Evolutionary conservation across 2,797 vertebrate species (phyloP).

Genomic region (Spondyliosoma cantharus): DNA sequence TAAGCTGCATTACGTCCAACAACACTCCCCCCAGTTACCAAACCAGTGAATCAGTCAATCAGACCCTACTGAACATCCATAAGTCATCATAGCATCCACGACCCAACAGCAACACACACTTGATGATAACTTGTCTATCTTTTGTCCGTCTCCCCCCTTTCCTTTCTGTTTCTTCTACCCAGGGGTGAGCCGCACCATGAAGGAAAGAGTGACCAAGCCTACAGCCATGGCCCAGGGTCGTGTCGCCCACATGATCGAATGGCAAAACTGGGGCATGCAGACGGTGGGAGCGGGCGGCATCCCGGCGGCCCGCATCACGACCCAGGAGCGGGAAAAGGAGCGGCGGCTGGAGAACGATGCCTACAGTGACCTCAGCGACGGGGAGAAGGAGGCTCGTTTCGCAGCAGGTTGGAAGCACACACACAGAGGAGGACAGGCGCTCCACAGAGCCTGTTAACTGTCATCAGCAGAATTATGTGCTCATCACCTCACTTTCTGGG

Average conservation of each 20-base stretch:
- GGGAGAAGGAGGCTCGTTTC: constrained; percentile 98
- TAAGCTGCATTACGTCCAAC: not conserved
- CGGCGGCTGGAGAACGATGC: constrained; percentile 89
- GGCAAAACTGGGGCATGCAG: constrained; percentile 96
- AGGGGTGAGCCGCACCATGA: constrained; percentile 96
- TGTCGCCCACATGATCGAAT: constrained; percentile 99
- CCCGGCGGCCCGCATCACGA: constrained; percentile 85
- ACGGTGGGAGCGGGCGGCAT: constrained; percentile 89
- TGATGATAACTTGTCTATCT: constrained; percentile 46
- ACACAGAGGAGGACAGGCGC: not conserved
- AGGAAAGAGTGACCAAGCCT: constrained; percentile 98
- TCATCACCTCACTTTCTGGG: constrained; percentile 24
- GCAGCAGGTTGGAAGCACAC: constrained; percentile 88
- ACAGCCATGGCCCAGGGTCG: constrained; percentile 97
- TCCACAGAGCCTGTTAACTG: constrained; percentile 29
- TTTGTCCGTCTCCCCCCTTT: constrained; percentile 26
- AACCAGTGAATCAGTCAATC: constrained; percentile 58
- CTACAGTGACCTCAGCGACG: constrained; percentile 97
- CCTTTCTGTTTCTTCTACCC: constrained; percentile 44
- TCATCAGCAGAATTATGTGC: constrained; percentile 45
- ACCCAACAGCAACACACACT: constrained; percentile 15
- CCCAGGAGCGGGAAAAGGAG: constrained; percentile 86
- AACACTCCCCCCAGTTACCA: constrained; percentile 5
- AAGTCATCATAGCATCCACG: constrained; percentile 37
- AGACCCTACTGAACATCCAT: constrained; percentile 29